These are phyloP conservation scores for Dysidea cf. avara DNA, from an alignment of 37 sponge, comb jelly and placozoan genomes.

Conservation along the genomic window DNA sequence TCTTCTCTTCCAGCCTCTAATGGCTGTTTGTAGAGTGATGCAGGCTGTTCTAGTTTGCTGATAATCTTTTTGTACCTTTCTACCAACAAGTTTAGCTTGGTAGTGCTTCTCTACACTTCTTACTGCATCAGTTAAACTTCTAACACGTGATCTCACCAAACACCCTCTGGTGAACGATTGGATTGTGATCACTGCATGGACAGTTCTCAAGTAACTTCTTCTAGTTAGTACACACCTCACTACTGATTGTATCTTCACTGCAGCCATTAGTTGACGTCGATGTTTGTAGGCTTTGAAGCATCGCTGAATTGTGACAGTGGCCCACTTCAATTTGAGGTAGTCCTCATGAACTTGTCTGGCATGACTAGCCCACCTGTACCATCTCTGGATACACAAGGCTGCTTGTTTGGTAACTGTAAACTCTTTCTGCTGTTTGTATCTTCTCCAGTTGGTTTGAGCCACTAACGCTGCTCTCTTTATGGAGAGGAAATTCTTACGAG, in stretches of 20 bases:
- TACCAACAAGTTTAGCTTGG: conserved; percentile 34
- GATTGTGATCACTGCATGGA: conserved; percentile 9
- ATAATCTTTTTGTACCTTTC: conserved; percentile 5
- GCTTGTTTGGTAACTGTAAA: conserved; percentile 7
- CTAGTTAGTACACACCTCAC: conserved; percentile 33
- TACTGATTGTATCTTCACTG: conserved; percentile 41
- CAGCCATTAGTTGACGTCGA: conserved; percentile 46
- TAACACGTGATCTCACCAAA: conserved; percentile 20
- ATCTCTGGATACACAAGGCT: conserved; percentile 3
- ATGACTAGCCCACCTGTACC: not conserved
- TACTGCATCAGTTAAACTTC: conserved; percentile 23
- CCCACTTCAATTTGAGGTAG: conserved; percentile 24
- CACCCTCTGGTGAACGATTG: conserved; percentile 30
- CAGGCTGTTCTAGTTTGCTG: not conserved
- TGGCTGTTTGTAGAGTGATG: conserved; percentile 24
- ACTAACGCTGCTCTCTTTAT: conserved; percentile 37
- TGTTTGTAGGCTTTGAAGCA: conserved; percentile 8
- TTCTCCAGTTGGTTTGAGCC: conserved; percentile 29
- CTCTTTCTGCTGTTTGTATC: conserved; percentile 4
- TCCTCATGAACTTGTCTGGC: not conserved
- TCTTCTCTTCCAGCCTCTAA: no score
- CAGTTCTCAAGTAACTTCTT: not conserved
- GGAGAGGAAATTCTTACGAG: not conserved
- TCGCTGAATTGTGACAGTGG: conserved; percentile 17
- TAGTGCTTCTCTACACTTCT: conserved; percentile 43